phyloP scores from a whole-genome alignment of 2,888 invertebrate species.

The Taphrorychus bicolor region DNA sequence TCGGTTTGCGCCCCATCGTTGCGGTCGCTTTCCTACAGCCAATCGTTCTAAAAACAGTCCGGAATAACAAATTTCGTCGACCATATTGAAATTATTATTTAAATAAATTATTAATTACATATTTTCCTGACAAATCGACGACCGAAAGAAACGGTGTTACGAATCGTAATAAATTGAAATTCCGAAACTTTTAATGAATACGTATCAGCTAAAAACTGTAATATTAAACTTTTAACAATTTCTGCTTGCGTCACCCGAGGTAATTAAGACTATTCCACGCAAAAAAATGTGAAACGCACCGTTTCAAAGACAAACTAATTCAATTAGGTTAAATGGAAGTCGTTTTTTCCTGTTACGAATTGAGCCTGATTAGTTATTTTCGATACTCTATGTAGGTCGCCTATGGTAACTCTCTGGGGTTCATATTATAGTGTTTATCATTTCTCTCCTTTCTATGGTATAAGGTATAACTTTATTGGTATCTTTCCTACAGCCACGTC shows the following conservation, averaged over 20 bases:
- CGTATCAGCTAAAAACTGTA: constrained; percentile 22
- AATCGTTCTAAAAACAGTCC: background rate
- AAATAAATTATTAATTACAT: constrained; percentile 11
- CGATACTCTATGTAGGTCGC: background rate
- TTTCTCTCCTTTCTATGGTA: too few relatives aligned
- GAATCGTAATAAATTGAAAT: constrained; percentile 31
- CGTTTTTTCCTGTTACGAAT: constrained; percentile 7
- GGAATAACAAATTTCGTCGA: background rate
- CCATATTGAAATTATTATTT: background rate
- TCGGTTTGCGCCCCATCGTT: constrained; percentile 2
- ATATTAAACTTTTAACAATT: constrained; percentile 21
- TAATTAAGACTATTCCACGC: constrained; percentile 18
- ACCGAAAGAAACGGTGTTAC: constrained; percentile 20
- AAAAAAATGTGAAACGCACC: constrained; percentile 16
- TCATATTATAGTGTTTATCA: too few relatives aligned
- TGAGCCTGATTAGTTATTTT: background rate
- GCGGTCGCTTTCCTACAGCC: background rate
- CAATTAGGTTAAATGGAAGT: constrained; percentile 8
- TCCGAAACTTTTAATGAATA: constrained; percentile 29
- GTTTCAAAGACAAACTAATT: constrained; percentile 8
- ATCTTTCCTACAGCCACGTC: too few relatives aligned
- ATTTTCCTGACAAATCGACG: constrained; percentile 8
- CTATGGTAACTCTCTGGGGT: background rate
- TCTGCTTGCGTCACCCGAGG: constrained; percentile 23
- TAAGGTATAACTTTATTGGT: too few relatives aligned